phyloP scores from a whole-genome alignment of 2,888 invertebrate genomes.

The Orthonevra nobilis region DNA sequence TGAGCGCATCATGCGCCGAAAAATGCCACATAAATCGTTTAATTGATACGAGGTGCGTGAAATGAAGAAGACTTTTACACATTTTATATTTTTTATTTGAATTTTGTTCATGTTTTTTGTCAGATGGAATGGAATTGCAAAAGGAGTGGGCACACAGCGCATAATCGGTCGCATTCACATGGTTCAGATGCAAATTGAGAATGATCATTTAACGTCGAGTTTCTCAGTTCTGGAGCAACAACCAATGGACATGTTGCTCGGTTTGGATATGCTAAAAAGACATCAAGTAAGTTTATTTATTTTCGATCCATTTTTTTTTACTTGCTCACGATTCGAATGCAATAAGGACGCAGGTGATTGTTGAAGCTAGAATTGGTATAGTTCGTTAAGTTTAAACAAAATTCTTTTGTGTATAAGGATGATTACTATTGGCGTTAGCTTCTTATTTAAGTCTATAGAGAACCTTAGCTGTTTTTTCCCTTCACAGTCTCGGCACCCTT shows the following conservation, averaged over 20 bases:
- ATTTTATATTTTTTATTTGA: background rate
- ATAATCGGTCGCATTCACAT: slow-evolving; percentile 98
- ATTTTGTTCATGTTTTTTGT: slow-evolving; percentile 13
- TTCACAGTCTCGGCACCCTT: no score
- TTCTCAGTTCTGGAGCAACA: slow-evolving; percentile 98
- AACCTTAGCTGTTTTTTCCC: no score
- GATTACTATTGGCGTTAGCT: no score
- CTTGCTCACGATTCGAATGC: no score
- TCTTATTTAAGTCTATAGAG: no score
- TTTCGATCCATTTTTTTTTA: no score
- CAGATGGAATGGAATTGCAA: slow-evolving; percentile 97
- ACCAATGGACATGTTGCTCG: slow-evolving; percentile 98
- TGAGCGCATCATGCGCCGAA: slow-evolving; percentile 97
- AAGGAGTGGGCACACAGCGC: slow-evolving; percentile 97
- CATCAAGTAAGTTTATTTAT: slow-evolving; percentile 87
- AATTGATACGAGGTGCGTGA: slow-evolving; percentile 86
- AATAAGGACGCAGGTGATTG: no score
- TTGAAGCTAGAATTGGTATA: background rate
- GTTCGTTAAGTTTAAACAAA: background rate
- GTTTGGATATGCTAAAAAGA: slow-evolving; percentile 97
- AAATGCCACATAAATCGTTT: slow-evolving; percentile 94
- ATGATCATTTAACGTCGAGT: slow-evolving; percentile 95
- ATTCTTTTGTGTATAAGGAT: background rate
- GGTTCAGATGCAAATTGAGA: slow-evolving; percentile 97
- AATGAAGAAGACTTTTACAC: no score